Conservation (phyloP, 2,888 invertebrate species). For the Lysandra bellargus region DNA sequence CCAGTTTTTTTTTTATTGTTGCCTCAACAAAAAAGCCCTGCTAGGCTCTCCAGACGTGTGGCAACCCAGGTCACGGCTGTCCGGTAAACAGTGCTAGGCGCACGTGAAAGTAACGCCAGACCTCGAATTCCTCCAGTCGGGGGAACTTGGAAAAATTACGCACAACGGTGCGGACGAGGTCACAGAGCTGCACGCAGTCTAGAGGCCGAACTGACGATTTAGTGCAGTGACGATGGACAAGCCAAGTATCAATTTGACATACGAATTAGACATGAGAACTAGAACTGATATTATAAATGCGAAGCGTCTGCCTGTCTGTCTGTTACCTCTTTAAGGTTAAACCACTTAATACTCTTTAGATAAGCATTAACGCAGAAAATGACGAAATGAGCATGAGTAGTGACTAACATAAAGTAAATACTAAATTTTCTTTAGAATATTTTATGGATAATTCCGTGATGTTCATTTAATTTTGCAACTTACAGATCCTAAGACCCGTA, state of each 20-base stretch:
- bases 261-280: background rate
- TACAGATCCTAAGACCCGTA: too few relatives aligned
- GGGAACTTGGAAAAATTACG: conserved; percentile 27
- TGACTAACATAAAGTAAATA: too few relatives aligned
- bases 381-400: too few relatives aligned
- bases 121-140: conserved; percentile 12
- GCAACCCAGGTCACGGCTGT: conserved; percentile 26
- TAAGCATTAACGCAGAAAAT: too few relatives aligned
- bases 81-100: conserved; percentile 6
- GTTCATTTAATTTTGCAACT: too few relatives aligned
- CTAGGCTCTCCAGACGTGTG: background rate
- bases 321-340: too few relatives aligned
- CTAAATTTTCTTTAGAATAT: too few relatives aligned
- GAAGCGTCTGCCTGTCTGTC: too few relatives aligned
- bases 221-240: background rate
- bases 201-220: background rate
- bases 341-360: too few relatives aligned
- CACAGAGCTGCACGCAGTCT: background rate
- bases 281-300: background rate
- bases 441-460: too few relatives aligned
- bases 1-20: background rate
- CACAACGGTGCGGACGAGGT: conserved; percentile 6
- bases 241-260: background rate
- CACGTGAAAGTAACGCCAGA: conserved; percentile 22
- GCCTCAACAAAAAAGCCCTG: background rate